These are phyloP conservation scores for Spea bombifrons DNA, from an alignment of 2,113 vertebrate species.

Conservation along the genomic window DNA sequence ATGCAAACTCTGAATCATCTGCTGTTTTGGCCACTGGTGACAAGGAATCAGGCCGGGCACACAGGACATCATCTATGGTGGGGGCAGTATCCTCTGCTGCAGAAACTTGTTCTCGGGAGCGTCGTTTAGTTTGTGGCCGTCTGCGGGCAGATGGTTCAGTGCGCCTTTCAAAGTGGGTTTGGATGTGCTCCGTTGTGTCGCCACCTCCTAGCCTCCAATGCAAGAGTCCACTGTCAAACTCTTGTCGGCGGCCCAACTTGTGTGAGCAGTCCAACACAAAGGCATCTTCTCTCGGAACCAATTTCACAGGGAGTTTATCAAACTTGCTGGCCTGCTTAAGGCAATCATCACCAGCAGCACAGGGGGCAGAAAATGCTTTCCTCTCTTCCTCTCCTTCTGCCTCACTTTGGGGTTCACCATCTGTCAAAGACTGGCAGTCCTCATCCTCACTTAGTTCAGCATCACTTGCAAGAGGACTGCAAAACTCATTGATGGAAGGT, in stretches of 20 bases:
- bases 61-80: slow-evolving; percentile 86
- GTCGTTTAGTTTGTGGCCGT: slow-evolving; percentile 67
- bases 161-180: slow-evolving; percentile 94
- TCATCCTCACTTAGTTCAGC: slow-evolving; percentile 72
- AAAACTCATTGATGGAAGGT: slow-evolving; percentile 73
- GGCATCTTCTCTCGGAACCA: slow-evolving; percentile 88
- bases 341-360: slow-evolving; percentile 73
- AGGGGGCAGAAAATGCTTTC: slow-evolving; percentile 62
- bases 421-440: slow-evolving; percentile 56
- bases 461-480: slow-evolving; percentile 69
- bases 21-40: slow-evolving; percentile 71
- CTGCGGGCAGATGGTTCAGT: slow-evolving; percentile 73
- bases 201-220: slow-evolving; percentile 97
- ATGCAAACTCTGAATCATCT: slow-evolving; percentile 70
- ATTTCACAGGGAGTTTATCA: slow-evolving; percentile 90
- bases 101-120: slow-evolving; percentile 54
- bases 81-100: slow-evolving; percentile 77
- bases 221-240: slow-evolving; percentile 91
- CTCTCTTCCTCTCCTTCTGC: slow-evolving; percentile 74
- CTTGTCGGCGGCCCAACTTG: slow-evolving; percentile 84
- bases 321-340: slow-evolving; percentile 89
- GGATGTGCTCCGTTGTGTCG: slow-evolving; percentile 96
- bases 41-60: slow-evolving; percentile 76
- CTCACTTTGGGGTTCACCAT: slow-evolving; percentile 68
- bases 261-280: slow-evolving; percentile 83